Base-by-base conservation (phyloP, 2,113 vertebrate genomes). In the Labeo rohita region DNA sequence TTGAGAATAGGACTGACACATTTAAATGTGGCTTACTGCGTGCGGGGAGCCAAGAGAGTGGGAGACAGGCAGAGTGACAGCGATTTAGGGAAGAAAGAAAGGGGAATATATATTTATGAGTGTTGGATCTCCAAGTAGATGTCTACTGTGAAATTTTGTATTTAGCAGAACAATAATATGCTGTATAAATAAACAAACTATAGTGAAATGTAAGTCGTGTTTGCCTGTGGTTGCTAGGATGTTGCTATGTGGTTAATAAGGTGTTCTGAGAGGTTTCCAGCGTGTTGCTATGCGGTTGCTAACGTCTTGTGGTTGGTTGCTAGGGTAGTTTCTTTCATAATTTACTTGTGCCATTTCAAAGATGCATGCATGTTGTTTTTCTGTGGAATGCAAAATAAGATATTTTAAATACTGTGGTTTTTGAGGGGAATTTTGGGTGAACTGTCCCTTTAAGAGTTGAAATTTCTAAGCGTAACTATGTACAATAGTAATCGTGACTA, bases 1-100 rank as follows among this genome's bases (percentile, higher is more conserved):
- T 92, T 88, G 77, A 87, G 89, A 88, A 84, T 80, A 81, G 85
- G 85, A 90, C 15, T 88, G 89, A 89, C 49, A 70, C 65, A 45
- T 89, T 66, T 66, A 73, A 50, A 73, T 61, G 16, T 63, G 83
- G 83, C 80, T 89, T 84, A 63, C 89, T 90, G 87, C 89, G 91
- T 90, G 87, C 89, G 91, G 90, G 89, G 83, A 50, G 89, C 85
- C 73, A 74, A 80, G 83, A 70, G 56, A 65, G 85, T 13, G 86
- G 80, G 78, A 68, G 80, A 68, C 10, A 23, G 86, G 80, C 77
- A 23, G 7, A 82, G 21, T 39, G 73, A 78, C 80, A 89, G 86
- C 86, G 34, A 45, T 76, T 59, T 12, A 39, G 43, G 65, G 59
- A 88, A 88, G 90, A 89, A 86, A 77, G 88, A 83, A 87, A 89